These are phyloP conservation scores for Raja brachyura DNA, from an alignment of 2,113 vertebrate genomes.

Conservation along the genomic window DNA sequence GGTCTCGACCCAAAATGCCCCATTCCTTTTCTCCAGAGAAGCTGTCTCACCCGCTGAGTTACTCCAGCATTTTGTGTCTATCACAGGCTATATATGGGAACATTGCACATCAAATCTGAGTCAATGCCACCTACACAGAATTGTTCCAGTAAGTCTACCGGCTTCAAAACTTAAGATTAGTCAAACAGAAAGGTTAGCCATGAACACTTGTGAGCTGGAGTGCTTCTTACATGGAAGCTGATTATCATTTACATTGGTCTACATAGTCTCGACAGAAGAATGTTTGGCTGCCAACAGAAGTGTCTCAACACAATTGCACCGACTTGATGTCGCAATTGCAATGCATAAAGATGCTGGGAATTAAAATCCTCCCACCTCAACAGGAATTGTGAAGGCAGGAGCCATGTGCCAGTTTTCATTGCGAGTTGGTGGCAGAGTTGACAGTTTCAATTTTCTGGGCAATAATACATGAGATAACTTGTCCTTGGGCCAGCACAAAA, in stretches of 20 bases:
- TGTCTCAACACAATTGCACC: neutral
- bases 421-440: too few species aligned
- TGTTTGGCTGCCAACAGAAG: neutral
- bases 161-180: neutral
- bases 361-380: neutral
- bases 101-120: neutral
- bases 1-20: too few species aligned
- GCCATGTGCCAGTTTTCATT: too few species aligned
- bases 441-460: too few species aligned
- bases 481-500: too few species aligned
- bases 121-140: constrained; percentile 14
- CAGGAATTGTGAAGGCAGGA: neutral
- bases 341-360: neutral
- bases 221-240: neutral
- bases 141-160: neutral
- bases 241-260: neutral
- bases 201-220: too few species aligned
- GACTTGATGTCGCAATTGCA: neutral
- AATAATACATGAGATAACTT: too few species aligned
- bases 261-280: constrained; percentile 18
- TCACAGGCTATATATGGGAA: neutral
- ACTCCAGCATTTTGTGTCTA: too few species aligned
- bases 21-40: too few species aligned
- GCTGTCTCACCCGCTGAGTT: too few species aligned
- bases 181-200: too few species aligned